Base-by-base conservation (phyloP, 2,888 invertebrate species). In the Calliphora vomitoria region DNA sequence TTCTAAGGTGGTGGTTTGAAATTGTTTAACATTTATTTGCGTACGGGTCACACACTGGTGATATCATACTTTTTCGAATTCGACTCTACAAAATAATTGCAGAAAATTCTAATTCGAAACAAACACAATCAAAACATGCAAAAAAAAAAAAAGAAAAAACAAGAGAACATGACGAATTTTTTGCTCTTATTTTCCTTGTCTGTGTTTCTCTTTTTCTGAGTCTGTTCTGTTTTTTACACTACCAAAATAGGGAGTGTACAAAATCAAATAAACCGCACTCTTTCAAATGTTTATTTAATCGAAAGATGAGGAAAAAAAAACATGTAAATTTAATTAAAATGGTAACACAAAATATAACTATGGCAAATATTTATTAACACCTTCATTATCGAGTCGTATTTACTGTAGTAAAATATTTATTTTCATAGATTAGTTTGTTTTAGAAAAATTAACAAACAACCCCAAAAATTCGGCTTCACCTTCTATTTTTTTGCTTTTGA, bases 31-130 rank as follows among this genome's bases (percentile, higher is more conserved):
- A 58, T 79, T 68, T 82, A 35, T 80, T 80, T 87, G 68, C 50
- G 74, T 69, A 71, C 68, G 72, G 81, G 82, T 79, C 80, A 31
- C 60, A 62, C 20, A 79, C 74, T 81, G 71, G 88, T 90, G 89
- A 89, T 89, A 90, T 90, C 90, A 90, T 90, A 35, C 62, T 78
- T 83, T 47, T 83, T 83, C 83, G 76, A 84, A 83, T 89, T 89
- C 88, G 88, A 89, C 80, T 89, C 85, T 58, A 60, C 18, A 50
- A 41, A 41, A 10, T 2, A 25, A 25, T 64, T 88, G 86, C 86
- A 86, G 81, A 86, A 84, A 71, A 82, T 84, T 88, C 88, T 85
- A 82, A 82, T 78, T 88, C 87, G 89, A 88, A 88, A 86, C 62
- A 62, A 62, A 79, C 74, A 62, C 68, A 74, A 74, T 11, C 18